Evolutionary conservation across 2,888 invertebrate genomes (phyloP).

Genomic region (Phrixothrix hirtus): DNA sequence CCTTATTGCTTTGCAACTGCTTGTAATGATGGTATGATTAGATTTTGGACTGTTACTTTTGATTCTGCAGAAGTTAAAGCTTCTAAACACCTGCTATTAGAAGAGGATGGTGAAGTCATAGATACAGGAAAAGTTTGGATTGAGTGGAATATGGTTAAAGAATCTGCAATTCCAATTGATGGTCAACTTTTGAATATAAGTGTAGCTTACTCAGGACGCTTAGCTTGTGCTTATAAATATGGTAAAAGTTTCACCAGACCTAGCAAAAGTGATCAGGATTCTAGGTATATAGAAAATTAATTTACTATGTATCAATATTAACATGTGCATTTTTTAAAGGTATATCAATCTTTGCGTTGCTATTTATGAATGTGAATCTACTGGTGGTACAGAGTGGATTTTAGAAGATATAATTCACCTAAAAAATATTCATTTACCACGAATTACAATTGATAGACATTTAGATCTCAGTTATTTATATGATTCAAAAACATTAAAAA

Average conservation of each 20-base stretch:
- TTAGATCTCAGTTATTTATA: slow-evolving; percentile 82
- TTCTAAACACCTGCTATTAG: slow-evolving; percentile 45
- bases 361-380: slow-evolving; percentile 98
- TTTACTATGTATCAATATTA: neutral
- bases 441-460: slow-evolving; percentile 80
- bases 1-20: slow-evolving; percentile 96
- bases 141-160: slow-evolving; percentile 58
- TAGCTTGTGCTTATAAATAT: slow-evolving; percentile 96
- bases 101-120: slow-evolving; percentile 50
- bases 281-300: slow-evolving; percentile 56
- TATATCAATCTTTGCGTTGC: slow-evolving; percentile 92
- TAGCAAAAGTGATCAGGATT: slow-evolving; percentile 73
- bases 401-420: slow-evolving; percentile 94
- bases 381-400: slow-evolving; percentile 93
- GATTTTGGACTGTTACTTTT: slow-evolving; percentile 74
- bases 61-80: slow-evolving; percentile 43
- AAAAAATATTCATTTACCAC: slow-evolving; percentile 85
- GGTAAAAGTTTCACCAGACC: slow-evolving; percentile 86
- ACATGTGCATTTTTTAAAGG: slow-evolving; percentile 1
- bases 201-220: slow-evolving; percentile 95
- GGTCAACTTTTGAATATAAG: slow-evolving; percentile 90
- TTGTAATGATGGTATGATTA: slow-evolving; percentile 89
- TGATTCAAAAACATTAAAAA: slow-evolving; percentile 77
- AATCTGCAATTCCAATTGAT: slow-evolving; percentile 64
- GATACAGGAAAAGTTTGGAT: slow-evolving; percentile 54